Evolutionary conservation across 2,888 invertebrate species (phyloP).

Genomic region (Deilephila elpenor): DNA sequence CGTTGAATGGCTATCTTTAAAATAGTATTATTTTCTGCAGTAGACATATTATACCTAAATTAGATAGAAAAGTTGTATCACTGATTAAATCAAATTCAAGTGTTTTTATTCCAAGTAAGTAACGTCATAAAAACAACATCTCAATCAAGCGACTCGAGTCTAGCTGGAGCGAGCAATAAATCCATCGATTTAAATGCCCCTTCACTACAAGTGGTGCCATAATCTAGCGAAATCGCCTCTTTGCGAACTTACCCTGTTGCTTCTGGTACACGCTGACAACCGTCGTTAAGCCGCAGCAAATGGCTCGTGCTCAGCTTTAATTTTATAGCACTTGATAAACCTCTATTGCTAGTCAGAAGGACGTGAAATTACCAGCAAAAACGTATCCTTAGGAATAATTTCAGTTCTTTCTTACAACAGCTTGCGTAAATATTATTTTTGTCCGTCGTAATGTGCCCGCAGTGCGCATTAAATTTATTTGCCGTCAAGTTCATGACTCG

Average conservation of each 20-base stretch:
- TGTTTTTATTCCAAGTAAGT: too few relatives aligned
- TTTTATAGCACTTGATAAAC: constrained; percentile 17
- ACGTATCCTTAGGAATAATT: constrained; percentile 6
- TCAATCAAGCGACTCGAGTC: too few relatives aligned
- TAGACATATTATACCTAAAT: too few relatives aligned
- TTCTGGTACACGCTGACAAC: neutral
- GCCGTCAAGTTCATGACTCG: neutral
- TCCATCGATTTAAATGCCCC: too few relatives aligned
- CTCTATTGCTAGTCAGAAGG: neutral
- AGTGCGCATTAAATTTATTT: constrained; percentile 16
- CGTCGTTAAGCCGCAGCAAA: constrained; percentile 18
- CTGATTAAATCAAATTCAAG: too few relatives aligned
- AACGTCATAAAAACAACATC: too few relatives aligned
- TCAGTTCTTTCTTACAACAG: neutral
- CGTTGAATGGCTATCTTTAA: too few relatives aligned
- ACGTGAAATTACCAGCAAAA: neutral
- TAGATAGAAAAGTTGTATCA: too few relatives aligned
- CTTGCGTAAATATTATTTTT: constrained; percentile 15
- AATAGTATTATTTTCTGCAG: too few relatives aligned
- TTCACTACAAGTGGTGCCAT: too few relatives aligned
- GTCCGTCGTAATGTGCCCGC: constrained; percentile 2
- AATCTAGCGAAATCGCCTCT: too few relatives aligned
- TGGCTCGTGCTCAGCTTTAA: constrained; percentile 20
- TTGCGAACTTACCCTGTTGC: constrained; percentile 13
- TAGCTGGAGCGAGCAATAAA: too few relatives aligned